These are phyloP conservation scores for Erannis defoliaria DNA, from an alignment of 2,888 invertebrate species.

Conservation along the genomic window DNA sequence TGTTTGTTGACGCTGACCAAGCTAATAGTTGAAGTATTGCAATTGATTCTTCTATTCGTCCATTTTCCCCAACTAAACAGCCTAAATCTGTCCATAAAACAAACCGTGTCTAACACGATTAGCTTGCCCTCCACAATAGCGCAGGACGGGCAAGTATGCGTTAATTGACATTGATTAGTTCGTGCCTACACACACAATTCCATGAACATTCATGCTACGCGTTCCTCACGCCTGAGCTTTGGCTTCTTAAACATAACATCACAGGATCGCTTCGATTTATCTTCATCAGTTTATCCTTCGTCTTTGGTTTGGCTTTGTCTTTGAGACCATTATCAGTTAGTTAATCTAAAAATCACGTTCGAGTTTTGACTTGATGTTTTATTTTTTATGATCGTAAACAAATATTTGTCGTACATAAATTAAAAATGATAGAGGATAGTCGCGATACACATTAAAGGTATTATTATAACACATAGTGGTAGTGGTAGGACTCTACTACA, in stretches of 20 bases:
- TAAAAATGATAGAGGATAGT: too few relatives aligned
- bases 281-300: constrained; percentile 18
- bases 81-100: constrained; percentile 34
- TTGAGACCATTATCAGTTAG: constrained; percentile 11
- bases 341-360: constrained; percentile 13
- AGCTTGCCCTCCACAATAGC: constrained; percentile 30
- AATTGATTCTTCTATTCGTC: too few relatives aligned
- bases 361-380: background rate
- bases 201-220: constrained; percentile 53
- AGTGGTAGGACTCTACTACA: too few relatives aligned
- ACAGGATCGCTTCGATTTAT: constrained; percentile 15
- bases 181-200: constrained; percentile 42
- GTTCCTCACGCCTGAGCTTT: constrained; percentile 19
- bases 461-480: too few relatives aligned
- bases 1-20: too few relatives aligned
- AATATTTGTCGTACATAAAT: background rate
- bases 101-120: constrained; percentile 39
- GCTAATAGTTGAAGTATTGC: too few relatives aligned
- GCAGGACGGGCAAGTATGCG: constrained; percentile 44
- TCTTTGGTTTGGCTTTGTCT: constrained; percentile 9
- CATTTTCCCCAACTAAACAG: constrained; percentile 27
- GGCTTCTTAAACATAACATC: constrained; percentile 11
- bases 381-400: background rate
- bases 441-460: too few relatives aligned
- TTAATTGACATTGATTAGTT: constrained; percentile 57